Percentiles rank a stretch among this genome's conserved stretches.
Evolutionary conservation across 2,113 vertebrate species (phyloP).

Genomic region (Cyphomyrus discorhynchus): DNA sequence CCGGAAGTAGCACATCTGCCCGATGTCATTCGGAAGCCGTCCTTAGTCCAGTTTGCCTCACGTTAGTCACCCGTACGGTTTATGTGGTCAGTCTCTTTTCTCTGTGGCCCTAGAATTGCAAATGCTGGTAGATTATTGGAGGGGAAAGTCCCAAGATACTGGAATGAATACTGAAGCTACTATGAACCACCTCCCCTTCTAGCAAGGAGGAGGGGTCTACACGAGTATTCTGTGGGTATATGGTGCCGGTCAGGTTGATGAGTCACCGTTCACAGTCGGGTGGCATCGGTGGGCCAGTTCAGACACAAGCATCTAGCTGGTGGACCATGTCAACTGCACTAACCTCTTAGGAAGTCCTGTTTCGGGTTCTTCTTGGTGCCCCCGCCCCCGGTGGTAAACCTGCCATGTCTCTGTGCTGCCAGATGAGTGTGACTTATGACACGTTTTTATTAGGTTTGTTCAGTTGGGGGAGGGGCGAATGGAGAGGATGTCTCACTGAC

Average conservation of each 20-base stretch:
- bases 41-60: background rate
- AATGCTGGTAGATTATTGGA: background rate
- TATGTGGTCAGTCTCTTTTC: background rate
- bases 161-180: background rate
- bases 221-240: background rate
- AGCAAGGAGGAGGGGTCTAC: background rate
- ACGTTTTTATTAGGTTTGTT: background rate
- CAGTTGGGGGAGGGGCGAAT: background rate
- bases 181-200: background rate
- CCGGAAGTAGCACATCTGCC: background rate
- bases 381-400: background rate
- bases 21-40: background rate
- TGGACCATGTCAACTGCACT: background rate
- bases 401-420: background rate
- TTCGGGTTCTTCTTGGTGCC: background rate
- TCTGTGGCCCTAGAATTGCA: background rate
- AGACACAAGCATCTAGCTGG: background rate
- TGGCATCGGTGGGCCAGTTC: background rate
- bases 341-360: background rate
- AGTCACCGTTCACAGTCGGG: background rate
- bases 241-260: background rate
- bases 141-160: background rate
- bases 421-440: background rate
- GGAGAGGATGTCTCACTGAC: background rate
- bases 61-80: background rate